Evolutionary conservation across 2,888 invertebrate species (phyloP).

Genomic region (Agrotis segetum): DNA sequence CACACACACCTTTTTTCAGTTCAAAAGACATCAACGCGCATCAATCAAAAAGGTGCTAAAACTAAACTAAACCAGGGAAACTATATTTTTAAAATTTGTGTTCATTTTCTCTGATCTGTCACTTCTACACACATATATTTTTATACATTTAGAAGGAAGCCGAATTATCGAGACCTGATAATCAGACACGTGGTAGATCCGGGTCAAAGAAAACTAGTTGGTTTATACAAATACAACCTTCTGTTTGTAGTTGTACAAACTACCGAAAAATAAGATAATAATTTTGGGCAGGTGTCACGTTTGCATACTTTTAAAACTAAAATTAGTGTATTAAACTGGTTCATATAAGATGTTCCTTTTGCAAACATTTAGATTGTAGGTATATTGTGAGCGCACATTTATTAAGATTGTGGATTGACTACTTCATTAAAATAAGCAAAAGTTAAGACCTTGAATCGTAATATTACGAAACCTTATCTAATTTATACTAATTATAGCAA

Average conservation of each 20-base stretch:
- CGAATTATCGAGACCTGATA: conserved; percentile 46
- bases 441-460: conserved; percentile 45
- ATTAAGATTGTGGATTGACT: conserved; percentile 47
- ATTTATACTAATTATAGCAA: conserved; percentile 22
- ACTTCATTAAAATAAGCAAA: conserved; percentile 48
- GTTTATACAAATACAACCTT: conserved; percentile 70
- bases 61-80: conserved; percentile 4
- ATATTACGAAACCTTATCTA: conserved; percentile 41
- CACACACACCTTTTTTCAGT: conserved; percentile 42
- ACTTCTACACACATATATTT: conserved; percentile 11
- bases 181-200: conserved; percentile 80
- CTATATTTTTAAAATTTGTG: conserved; percentile 28
- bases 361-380: conserved; percentile 39
- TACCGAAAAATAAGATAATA: conserved; percentile 61
- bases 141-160: not conserved
- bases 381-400: conserved; percentile 41
- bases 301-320: conserved; percentile 62
- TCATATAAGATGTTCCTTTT: conserved; percentile 33
- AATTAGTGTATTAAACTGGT: conserved; percentile 53
- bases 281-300: conserved; percentile 59
- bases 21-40: conserved; percentile 86
- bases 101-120: conserved; percentile 7
- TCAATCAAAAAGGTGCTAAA: conserved; percentile 42
- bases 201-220: conserved; percentile 85
- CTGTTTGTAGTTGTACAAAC: conserved; percentile 15